Conservation (phyloP, 2,888 invertebrate species). For the Cantharis rustica region DNA sequence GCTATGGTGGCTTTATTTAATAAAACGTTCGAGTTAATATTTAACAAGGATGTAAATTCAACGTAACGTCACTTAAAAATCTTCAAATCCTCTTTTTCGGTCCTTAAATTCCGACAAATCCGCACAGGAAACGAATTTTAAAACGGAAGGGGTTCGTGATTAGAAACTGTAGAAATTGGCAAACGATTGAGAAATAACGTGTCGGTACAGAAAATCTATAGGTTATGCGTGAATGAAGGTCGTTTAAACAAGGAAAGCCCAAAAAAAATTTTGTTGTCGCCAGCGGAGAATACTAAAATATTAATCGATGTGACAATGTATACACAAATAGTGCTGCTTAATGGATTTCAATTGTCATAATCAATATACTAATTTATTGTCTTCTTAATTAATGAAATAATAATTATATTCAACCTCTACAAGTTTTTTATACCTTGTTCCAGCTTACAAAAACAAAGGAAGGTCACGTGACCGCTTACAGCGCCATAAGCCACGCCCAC, state of each 20-base stretch:
- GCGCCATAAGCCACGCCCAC: neutral
- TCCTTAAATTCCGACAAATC: constrained; percentile 24
- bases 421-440: neutral
- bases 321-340: neutral
- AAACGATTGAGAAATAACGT: constrained; percentile 47
- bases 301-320: neutral
- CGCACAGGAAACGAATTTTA: constrained; percentile 20
- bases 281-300: neutral
- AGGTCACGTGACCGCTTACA: neutral
- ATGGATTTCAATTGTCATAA: neutral
- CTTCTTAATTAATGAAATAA: neutral
- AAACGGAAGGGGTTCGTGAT: constrained; percentile 37
- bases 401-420: no score
- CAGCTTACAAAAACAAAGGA: no score
- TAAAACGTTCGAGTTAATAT: neutral
- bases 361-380: neutral
- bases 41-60: neutral
- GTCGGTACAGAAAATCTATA: constrained; percentile 42
- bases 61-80: constrained; percentile 2
- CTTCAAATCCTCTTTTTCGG: constrained; percentile 14
- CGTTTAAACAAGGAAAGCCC: constrained; percentile 17
- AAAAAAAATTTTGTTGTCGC: neutral
- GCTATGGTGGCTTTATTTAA: neutral
- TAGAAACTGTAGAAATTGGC: constrained; percentile 39
- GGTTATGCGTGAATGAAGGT: constrained; percentile 42